Conservation (phyloP, 37 sponge, comb jelly and placozoan species). For the Haliclona indistincta region DNA sequence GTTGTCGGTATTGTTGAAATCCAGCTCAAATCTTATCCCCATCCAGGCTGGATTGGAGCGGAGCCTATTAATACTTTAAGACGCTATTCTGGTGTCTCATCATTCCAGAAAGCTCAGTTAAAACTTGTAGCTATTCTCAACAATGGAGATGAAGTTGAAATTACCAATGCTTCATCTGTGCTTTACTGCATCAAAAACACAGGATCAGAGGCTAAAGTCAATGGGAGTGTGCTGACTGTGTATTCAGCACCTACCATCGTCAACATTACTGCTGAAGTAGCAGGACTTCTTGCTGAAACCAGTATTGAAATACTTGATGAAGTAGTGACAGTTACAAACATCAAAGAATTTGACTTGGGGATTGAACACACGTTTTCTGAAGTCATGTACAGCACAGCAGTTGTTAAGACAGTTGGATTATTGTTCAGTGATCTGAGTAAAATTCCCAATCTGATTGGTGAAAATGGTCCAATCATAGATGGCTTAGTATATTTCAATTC, state of each 20-base stretch:
- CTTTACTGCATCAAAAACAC: neutral
- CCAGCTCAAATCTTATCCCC: constrained; percentile 11
- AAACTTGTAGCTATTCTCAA: constrained; percentile 37
- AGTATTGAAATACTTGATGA: constrained; percentile 9
- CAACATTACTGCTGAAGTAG: constrained; percentile 23
- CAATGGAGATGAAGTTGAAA: constrained; percentile 16
- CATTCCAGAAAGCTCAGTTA: constrained; percentile 42
- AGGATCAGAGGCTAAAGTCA: neutral
- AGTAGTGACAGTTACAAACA: constrained; percentile 12
- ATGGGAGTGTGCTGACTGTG: constrained; percentile 6
- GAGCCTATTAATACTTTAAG: neutral
- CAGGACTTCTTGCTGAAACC: neutral
- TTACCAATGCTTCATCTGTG: constrained; percentile 17
- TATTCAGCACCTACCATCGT: neutral
- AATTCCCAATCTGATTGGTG: constrained; percentile 14
- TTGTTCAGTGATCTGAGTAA: constrained; percentile 47
- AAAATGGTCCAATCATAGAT: constrained; percentile 19
- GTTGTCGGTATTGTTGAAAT: constrained; percentile 35
- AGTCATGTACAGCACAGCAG: neutral
- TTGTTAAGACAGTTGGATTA: constrained; percentile 26
- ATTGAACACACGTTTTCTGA: constrained; percentile 1
- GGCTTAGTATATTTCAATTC: constrained; percentile 29
- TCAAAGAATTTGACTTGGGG: constrained; percentile 13
- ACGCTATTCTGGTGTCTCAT: neutral
- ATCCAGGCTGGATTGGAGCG: constrained; percentile 27